Conservation (phyloP, 2,797 vertebrate species). For the Falco peregrinus region DNA sequence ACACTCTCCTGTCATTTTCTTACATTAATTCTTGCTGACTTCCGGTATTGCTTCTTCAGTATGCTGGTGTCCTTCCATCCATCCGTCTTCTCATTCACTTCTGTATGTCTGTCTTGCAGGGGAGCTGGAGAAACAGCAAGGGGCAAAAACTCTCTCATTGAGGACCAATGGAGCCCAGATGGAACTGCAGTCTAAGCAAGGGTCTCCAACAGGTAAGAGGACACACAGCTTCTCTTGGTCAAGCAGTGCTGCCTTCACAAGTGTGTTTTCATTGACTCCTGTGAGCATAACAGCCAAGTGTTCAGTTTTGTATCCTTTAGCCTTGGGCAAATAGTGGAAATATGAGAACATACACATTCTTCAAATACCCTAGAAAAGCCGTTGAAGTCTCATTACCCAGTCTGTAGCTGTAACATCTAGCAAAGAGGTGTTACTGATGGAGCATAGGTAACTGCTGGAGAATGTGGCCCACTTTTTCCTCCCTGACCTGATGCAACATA, state of each 20-base stretch:
- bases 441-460: neutral
- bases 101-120: constrained; percentile 71
- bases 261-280: neutral
- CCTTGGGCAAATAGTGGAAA: neutral
- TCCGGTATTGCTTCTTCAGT: neutral
- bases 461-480: neutral
- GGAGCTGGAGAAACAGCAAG: constrained; percentile 96
- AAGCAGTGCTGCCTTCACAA: neutral
- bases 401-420: neutral
- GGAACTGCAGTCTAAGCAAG: constrained; percentile 86
- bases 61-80: neutral
- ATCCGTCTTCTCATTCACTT: neutral
- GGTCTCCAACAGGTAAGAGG: constrained; percentile 80
- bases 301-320: neutral
- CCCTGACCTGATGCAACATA: neutral
- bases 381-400: neutral
- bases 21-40: neutral
- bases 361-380: neutral
- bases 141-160: constrained; percentile 83
- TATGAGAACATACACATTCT: neutral
- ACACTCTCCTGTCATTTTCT: neutral
- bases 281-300: neutral
- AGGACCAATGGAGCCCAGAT: constrained; percentile 89
- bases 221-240: neutral
- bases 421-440: neutral